A percentile compares a stretch with the other conserved stretches of the same genome.
Conservation (phyloP, 2,888 invertebrate genomes). For the Coelinius sp. region DNA sequence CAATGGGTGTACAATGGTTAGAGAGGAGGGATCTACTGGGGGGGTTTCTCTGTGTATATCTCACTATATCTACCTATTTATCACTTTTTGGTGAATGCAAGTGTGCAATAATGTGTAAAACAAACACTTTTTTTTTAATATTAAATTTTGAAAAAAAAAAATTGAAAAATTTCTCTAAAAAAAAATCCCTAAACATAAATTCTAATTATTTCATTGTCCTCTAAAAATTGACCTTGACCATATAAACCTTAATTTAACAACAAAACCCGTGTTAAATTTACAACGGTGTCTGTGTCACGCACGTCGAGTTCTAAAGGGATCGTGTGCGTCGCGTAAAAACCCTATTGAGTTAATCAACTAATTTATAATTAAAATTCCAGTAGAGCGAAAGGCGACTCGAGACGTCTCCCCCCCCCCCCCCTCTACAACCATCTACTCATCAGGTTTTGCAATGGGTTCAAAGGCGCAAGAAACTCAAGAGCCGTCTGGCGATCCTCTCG, state of each 20-base stretch:
- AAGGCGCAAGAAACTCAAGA: conserved; percentile 30
- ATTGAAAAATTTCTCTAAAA: not conserved
- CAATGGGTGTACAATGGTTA: conserved; percentile 39
- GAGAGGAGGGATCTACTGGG: conserved; percentile 42
- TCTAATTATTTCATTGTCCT: not conserved
- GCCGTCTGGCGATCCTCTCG: conserved; percentile 54
- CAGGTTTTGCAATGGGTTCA: conserved; percentile 28
- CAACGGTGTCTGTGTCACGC: conserved; percentile 41
- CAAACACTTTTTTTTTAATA: conserved; percentile 6
- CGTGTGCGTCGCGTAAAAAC: conserved; percentile 64
- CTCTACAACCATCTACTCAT: conserved; percentile 25
- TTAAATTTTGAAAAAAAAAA: not conserved
- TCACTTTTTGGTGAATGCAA: conserved; percentile 57
- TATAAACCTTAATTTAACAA: not conserved
- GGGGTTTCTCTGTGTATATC: conserved; percentile 52
- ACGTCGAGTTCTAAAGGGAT: conserved; percentile 38
- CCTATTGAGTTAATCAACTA: conserved; percentile 71
- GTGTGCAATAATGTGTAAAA: not conserved
- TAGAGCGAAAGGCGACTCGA: conserved; percentile 54
- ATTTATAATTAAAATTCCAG: conserved; percentile 72
- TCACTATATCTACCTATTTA: conserved; percentile 64
- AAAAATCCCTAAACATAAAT: too few species aligned
- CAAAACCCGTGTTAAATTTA: conserved; percentile 2
- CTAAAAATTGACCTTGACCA: not conserved
- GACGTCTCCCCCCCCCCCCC: conserved; percentile 39